These are phyloP conservation scores for Drosophila basisetae DNA, from an alignment of 2,888 invertebrate species.

Conservation along the genomic window DNA sequence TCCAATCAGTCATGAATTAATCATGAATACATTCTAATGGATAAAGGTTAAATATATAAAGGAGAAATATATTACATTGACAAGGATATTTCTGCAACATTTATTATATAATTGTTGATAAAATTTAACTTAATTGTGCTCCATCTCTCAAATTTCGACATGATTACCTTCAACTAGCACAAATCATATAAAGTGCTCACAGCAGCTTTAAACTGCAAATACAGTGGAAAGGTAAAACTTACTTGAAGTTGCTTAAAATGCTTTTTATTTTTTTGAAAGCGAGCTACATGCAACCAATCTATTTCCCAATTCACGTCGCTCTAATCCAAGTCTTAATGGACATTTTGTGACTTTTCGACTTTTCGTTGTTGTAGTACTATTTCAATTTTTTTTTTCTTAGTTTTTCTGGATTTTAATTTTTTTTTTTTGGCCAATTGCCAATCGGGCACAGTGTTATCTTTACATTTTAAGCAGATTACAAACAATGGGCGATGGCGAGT, in stretches of 20 bases:
- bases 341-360: conserved; percentile 38
- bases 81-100: no score
- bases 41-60: background rate
- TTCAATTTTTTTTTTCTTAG: conserved; percentile 17
- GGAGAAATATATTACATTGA: no score
- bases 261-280: background rate
- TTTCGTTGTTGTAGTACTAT: conserved; percentile 15
- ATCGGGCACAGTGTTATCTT: conserved; percentile 75
- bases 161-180: background rate
- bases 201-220: background rate
- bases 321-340: conserved; percentile 33
- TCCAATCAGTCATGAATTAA: background rate
- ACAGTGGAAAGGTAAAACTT: background rate
- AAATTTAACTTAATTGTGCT: background rate
- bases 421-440: conserved; percentile 60
- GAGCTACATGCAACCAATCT: conserved; percentile 17
- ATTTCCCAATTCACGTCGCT: conserved; percentile 13
- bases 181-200: background rate
- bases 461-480: conserved; percentile 80
- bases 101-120: background rate
- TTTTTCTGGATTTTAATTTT: conserved; percentile 13
- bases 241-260: background rate
- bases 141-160: background rate
- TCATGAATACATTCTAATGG: background rate
- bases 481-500: conserved; percentile 41